Evolutionary conservation across 2,888 invertebrate species (phyloP).

Genomic region (Drosophila nr. perissopoda): DNA sequence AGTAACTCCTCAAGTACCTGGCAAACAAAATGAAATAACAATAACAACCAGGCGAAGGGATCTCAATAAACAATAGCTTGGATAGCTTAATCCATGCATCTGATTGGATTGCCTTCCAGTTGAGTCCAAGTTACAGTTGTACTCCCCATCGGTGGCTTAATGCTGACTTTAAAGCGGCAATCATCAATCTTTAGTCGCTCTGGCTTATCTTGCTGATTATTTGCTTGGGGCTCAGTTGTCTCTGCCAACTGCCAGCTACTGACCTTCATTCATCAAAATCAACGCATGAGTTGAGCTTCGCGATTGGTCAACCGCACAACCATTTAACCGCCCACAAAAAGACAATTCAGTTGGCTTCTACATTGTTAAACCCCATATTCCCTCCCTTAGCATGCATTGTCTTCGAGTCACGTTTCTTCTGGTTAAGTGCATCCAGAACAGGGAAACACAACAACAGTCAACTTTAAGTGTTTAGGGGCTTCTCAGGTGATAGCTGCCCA

Average conservation of each 20-base stretch:
- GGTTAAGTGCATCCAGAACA: constrained; percentile 66
- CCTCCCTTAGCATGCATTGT: constrained; percentile 26
- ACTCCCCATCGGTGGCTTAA: neutral
- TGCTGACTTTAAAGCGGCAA: constrained; percentile 12
- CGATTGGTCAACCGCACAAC: constrained; percentile 37
- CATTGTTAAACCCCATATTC: constrained; percentile 14
- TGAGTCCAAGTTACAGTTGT: neutral
- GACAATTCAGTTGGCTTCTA: constrained; percentile 59
- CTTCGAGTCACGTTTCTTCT: constrained; percentile 66
- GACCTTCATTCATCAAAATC: constrained; percentile 75
- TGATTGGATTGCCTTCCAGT: constrained; percentile 40
- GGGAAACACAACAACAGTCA: constrained; percentile 44
- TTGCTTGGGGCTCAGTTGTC: constrained; percentile 17
- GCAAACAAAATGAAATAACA: constrained; percentile 15
- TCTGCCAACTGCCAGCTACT: neutral
- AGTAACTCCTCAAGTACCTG: constrained; percentile 89
- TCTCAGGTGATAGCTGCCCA: constrained; percentile 15
- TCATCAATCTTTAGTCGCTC: constrained; percentile 52
- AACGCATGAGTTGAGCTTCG: constrained; percentile 22
- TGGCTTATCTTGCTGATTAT: constrained; percentile 40
- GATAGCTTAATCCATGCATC: constrained; percentile 42
- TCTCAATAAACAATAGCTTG: constrained; percentile 29
- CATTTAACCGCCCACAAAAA: constrained; percentile 16
- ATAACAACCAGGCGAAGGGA: constrained; percentile 10
- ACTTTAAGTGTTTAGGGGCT: constrained; percentile 52